Evolutionary conservation across 2,797 vertebrate species (phyloP).

Genomic region (Sebastes glaucus): DNA sequence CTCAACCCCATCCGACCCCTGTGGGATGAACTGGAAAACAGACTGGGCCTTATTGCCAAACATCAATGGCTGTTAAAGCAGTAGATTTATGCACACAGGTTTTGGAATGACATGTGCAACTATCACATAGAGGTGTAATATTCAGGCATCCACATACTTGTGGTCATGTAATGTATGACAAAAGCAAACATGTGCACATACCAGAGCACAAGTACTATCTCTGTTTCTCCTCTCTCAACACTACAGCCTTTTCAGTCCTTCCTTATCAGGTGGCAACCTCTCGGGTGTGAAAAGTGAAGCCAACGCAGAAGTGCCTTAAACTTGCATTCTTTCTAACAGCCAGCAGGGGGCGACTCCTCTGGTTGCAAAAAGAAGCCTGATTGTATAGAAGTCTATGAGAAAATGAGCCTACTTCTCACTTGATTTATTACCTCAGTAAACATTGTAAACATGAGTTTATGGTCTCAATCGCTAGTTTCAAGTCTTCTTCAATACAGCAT

Average conservation of each 20-base stretch:
- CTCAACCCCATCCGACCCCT: not conserved
- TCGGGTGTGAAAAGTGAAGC: too few species aligned
- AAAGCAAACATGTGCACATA: not conserved
- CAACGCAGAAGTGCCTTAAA: too few species aligned
- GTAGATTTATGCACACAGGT: not conserved
- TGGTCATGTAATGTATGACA: not conserved
- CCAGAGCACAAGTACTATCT: not conserved
- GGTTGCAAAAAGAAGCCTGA: too few species aligned
- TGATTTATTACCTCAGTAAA: too few species aligned
- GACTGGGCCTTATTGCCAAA: not conserved
- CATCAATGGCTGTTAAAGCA: not conserved
- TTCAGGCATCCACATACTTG: not conserved
- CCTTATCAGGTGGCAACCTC: too few species aligned
- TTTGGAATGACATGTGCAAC: not conserved
- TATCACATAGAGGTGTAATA: conserved; percentile 3
- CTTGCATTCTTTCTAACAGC: too few species aligned
- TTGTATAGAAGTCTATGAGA: too few species aligned
- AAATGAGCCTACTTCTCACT: too few species aligned
- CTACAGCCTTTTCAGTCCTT: not conserved
- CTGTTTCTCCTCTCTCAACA: not conserved
- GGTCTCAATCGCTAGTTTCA: too few species aligned
- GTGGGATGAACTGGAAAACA: not conserved
- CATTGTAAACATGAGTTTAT: too few species aligned
- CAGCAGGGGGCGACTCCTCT: too few species aligned
- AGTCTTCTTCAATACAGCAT: too few species aligned